These are phyloP conservation scores for Acestrorhynchus altus DNA, from an alignment of 2,797 vertebrate genomes.

Conservation along the genomic window DNA sequence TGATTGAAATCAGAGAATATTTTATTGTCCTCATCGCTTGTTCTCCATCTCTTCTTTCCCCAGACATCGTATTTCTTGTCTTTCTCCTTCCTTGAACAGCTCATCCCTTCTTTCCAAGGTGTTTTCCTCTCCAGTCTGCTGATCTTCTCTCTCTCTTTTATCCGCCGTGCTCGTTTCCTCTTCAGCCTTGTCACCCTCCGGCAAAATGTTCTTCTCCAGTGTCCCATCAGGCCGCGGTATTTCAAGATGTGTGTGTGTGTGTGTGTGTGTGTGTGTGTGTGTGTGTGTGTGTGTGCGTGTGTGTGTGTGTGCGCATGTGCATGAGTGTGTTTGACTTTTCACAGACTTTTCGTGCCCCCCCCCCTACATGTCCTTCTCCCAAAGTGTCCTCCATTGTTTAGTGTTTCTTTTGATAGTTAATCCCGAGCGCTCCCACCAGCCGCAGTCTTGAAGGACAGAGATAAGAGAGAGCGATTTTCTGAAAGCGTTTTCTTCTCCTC, in stretches of 20 bases:
- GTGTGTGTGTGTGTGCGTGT: too few relatives aligned
- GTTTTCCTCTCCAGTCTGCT: neutral
- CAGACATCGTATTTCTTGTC: too few relatives aligned
- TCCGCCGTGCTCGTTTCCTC: neutral
- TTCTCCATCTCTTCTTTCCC: neutral
- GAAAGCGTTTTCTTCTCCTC: conserved; percentile 24
- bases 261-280: conserved; percentile 39
- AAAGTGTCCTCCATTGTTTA: conserved; percentile 48
- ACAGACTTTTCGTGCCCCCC: conserved; percentile 28
- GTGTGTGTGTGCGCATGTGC: neutral
- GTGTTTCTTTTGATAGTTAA: conserved; percentile 42
- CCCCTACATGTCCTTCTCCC: conserved; percentile 3
- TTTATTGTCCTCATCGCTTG: too few relatives aligned
- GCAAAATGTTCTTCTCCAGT: neutral
- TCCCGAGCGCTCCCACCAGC: conserved; percentile 29
- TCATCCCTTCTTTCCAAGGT: neutral
- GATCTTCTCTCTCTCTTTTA: neutral
- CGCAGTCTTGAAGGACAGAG: conserved; percentile 39
- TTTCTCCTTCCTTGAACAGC: neutral
- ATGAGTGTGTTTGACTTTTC: conserved; percentile 26
- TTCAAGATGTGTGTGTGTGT: conserved; percentile 22
- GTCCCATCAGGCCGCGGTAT: conserved; percentile 22
- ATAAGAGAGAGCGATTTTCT: conserved; percentile 45
- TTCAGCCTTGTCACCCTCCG: neutral
- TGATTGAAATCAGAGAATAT: too few relatives aligned